Evolutionary conservation across 35 echinoderm and acorn worm species (phyloP), one percentile per base, ranked within the genome.

Genomic region (Amphiura filiformis): DNA sequence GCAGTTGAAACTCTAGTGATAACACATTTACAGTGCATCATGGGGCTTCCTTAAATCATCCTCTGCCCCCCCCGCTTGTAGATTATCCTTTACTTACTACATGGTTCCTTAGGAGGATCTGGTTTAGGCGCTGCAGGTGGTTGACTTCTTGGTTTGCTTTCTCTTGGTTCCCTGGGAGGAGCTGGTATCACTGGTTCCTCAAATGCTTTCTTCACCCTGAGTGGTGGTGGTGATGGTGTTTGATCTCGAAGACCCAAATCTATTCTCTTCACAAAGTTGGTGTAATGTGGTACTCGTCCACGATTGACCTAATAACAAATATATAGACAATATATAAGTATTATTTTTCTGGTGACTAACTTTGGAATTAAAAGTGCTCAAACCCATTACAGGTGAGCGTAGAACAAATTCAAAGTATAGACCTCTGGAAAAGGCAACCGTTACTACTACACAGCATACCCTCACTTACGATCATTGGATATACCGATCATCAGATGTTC

Each of bases 261-360:
- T 11, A 95, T 78, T 65, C 87, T 56, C 33, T 83, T 92, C 0
- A 96, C 87, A 87, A 96, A 96, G 78, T 96, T 91, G 76, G 94
- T 96, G 83, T 96, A 96, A 37, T 89, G 90, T 1, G 94, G 90
- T 22, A 96, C 82, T 40, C 37, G 84, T 4, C 94, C 94, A 41
- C 94, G 64, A 30, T 75, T 90, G 49, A 96, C 84, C 94, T 96
- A 56, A 36, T 36, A 37, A 77, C 9, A 77, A 30, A 77, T 9
- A 34, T 78, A 12, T 12, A 78, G n/a, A 20, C 18, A 36, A 34
- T 13, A 0, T 20, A 34, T 34, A 31, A 31, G 12, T 14, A 0
- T n/a, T n/a, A 0, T 75, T 15, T 32, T 32, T 75, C 64, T 75
- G 65, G 17, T 75, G 13, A 26, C 13, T n/a, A n/a, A n/a, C n/a